phyloP scores from a whole-genome alignment of 2,888 invertebrate species.

The Diaperis boleti region DNA sequence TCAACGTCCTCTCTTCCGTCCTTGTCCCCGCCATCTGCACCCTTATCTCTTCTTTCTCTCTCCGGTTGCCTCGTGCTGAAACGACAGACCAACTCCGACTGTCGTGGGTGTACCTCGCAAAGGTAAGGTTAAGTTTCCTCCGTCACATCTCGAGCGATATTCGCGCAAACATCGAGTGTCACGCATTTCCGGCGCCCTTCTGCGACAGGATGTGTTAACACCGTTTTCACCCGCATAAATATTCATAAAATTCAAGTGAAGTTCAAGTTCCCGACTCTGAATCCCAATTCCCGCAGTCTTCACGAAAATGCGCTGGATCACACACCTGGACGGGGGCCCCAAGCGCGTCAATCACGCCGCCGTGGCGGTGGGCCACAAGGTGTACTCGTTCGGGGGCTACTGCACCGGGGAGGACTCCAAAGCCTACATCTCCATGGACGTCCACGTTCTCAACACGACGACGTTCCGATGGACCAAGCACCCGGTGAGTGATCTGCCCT shows the following conservation, averaged over 20 bases:
- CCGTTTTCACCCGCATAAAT: slow-evolving; percentile 11
- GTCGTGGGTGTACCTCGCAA: too few species aligned
- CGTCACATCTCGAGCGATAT: too few species aligned
- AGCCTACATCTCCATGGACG: slow-evolving; percentile 83
- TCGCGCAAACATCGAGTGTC: too few species aligned
- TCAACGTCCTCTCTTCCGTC: too few species aligned
- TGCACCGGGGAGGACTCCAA: slow-evolving; percentile 87
- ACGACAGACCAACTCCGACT: too few species aligned
- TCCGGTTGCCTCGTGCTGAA: too few species aligned
- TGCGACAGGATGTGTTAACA: neutral
- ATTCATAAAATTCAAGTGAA: slow-evolving; percentile 26
- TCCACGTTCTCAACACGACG: slow-evolving; percentile 85
- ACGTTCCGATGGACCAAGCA: slow-evolving; percentile 74
- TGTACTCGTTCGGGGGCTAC: slow-evolving; percentile 94
- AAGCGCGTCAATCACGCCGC: slow-evolving; percentile 94
- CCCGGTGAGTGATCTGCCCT: slow-evolving; percentile 68
- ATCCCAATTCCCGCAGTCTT: neutral
- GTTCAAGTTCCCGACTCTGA: slow-evolving; percentile 28
- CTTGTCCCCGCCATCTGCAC: too few species aligned
- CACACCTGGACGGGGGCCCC: slow-evolving; percentile 90
- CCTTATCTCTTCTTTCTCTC: too few species aligned
- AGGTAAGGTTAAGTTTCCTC: too few species aligned
- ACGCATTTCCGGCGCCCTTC: slow-evolving; percentile 1
- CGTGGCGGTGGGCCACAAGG: slow-evolving; percentile 80
- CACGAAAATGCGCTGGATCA: slow-evolving; percentile 83